Evolutionary conservation across 92 coral and sea anemone genomes (phyloP), one percentile per base, ranked within the genome.

Genomic region (Parazoanthus swiftii): DNA sequence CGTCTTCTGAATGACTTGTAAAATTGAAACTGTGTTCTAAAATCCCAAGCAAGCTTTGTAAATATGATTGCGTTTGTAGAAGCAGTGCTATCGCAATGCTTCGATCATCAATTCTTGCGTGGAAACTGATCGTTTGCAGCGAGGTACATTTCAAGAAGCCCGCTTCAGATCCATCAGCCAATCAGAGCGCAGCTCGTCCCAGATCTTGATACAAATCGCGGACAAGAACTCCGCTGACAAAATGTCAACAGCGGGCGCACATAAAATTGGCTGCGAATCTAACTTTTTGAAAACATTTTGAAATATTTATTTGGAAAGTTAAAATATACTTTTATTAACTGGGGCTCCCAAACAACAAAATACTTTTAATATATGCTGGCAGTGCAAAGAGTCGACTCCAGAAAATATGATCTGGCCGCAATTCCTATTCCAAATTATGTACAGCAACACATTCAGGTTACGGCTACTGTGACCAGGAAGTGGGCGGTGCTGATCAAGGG

Each of bases 81-180:
- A 88, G 77, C 39, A 26, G 43, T 83, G 87, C 87, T 84, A 84
- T 70, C 87, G 87, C 87, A 71, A 84, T 71, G 87, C 87, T 71
- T 84, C 44, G 87, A 84, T 84, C 87, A 84, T 84, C 87, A 84
- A 48, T 84, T 91, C 85, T 90, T 91, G 90, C 89, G 94, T 82
- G 85, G 84, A 72, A 89, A 91, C 92, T 94, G 95, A 95, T 91
- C 98, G 98, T 95, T 94, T 94, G 21, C 89, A 50, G 94, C 90
- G 51, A 77, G 89, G 81, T 90, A 75, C 85, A 88, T 95, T 95
- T 93, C 98, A 95, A 95, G 98, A 95, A 93, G 91, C 98, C 98
- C 98, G 94, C 98, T 92, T 50, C 87, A 88, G 75, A 48, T 68
- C 65, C 81, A 81, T 91, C 89, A 93, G 96, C 98, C 98, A 95